Evolutionary conservation across 2,113 vertebrate species (phyloP), one percentile per base, ranked within the genome.

Genomic region (Rousettus leschenaultii): DNA sequence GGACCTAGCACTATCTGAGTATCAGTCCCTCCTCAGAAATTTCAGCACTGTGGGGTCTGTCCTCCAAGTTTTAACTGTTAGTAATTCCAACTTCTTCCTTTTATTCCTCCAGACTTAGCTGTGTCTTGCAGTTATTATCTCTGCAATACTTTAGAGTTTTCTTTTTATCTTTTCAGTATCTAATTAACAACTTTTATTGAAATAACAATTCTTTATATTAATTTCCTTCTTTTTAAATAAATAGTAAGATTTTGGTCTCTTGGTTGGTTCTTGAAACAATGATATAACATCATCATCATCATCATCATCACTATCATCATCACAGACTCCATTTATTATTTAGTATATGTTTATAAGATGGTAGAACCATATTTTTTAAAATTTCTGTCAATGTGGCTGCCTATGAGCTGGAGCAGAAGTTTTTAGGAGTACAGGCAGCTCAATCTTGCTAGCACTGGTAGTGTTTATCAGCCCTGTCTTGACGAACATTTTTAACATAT

Each of bases 151-250:
- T 77, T 71, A 73, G 22, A n/a, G 16, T 35, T 92, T 10, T 68
- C 7, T 89, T 63, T 91, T 85, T 55, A 45, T 22, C 28, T 94
- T 89, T 75, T 83, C 16, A 55, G 26, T 80, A 40, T 12, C 33
- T 53, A 93, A 40, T 83, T 77, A 71, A 77, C 43, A 92, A 55
- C 13, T 93, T 86, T 86, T 77, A n/a, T 19, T 45, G 28, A 96
- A 78, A 66, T 95, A 65, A 63, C 2, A 53, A 18, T n/a, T 78
- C 51, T 90, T 95, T 61, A 65, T 79, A 43, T 61, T 70, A 87
- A 82, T 65, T 51, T 73, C 11, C 75, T 86, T 40, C 12, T 83
- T 35, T 77, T 86, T 86, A 90, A 43, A 75, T 94, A 68, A 55
- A 57, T 28, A 12, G 6, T 65, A 3, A 94, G 30, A 65, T 45